Evolutionary conservation across 2,113 vertebrate genomes (phyloP).

Genomic region (Tenebrosternarchus preto): DNA sequence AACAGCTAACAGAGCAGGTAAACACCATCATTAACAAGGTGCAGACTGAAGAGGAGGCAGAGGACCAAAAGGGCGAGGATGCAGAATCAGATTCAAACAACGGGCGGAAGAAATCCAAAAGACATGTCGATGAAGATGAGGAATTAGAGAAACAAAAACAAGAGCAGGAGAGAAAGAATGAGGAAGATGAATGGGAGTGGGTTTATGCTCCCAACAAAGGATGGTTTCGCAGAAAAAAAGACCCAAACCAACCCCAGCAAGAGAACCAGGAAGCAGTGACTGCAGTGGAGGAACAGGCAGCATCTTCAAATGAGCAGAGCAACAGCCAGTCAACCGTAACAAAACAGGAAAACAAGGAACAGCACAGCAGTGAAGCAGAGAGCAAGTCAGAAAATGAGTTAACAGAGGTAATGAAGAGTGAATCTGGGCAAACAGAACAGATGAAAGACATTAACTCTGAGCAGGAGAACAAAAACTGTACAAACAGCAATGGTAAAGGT

Average conservation of each 20-base stretch:
- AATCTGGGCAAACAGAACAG: conserved; percentile 19
- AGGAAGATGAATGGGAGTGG: conserved; percentile 51
- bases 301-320: too few species aligned
- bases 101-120: conserved; percentile 26
- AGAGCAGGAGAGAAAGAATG: conserved; percentile 46
- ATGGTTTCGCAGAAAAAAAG: conserved; percentile 36
- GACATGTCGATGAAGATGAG: conserved; percentile 48
- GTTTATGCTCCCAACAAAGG: conserved; percentile 41
- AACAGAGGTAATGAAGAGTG: neutral
- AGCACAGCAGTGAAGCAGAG: conserved; percentile 36
- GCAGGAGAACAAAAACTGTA: neutral
- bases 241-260: conserved; percentile 27
- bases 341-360: conserved; percentile 40
- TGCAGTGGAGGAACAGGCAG: neutral
- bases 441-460: neutral
- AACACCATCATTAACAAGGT: conserved; percentile 83
- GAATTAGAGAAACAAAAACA: conserved; percentile 58
- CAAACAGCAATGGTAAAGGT: conserved; percentile 61
- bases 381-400: neutral
- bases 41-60: conserved; percentile 71
- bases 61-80: conserved; percentile 40
- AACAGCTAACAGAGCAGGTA: conserved; percentile 90
- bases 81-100: conserved; percentile 30
- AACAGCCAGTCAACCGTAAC: neutral
- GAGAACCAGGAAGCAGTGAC: conserved; percentile 19